Evolutionary conservation across 2,888 invertebrate genomes (phyloP).

Genomic region (Drosophila ochracea): DNA sequence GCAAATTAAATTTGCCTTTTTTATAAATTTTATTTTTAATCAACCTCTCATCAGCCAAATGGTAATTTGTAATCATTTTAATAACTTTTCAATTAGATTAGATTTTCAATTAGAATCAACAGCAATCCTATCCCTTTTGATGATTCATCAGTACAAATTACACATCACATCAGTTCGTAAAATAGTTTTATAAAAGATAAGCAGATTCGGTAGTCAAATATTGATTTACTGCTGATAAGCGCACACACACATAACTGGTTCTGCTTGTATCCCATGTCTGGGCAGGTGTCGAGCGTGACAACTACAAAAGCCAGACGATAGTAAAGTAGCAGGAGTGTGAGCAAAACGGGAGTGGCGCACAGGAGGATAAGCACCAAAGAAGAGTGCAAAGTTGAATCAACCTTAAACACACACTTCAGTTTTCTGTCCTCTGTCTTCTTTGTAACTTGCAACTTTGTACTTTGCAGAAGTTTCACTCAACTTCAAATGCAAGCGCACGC

Average conservation of each 20-base stretch:
- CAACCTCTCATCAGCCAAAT: slow-evolving; percentile 26
- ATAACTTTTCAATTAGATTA: slow-evolving; percentile 8
- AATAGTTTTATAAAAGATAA: not conserved
- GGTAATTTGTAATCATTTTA: not conserved
- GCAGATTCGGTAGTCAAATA: slow-evolving; percentile 35
- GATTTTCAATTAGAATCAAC: not conserved
- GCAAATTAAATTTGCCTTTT: slow-evolving; percentile 27
- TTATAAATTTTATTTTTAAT: slow-evolving; percentile 7
- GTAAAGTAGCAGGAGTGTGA: slow-evolving; percentile 3
- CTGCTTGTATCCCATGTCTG: not conserved
- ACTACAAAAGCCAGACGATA: slow-evolving; percentile 37
- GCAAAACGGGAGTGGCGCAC: not conserved
- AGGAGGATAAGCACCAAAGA: not conserved
- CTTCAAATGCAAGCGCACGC: slow-evolving; percentile 33
- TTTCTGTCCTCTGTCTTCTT: slow-evolving; percentile 41
- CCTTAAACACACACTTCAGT: slow-evolving; percentile 56
- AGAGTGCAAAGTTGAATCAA: slow-evolving; percentile 73
- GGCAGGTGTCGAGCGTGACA: slow-evolving; percentile 51
- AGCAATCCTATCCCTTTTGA: not conserved
- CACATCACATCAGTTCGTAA: not conserved
- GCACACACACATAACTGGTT: slow-evolving; percentile 18
- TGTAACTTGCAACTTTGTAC: slow-evolving; percentile 71
- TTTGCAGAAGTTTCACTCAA: slow-evolving; percentile 60
- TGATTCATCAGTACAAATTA: not conserved
- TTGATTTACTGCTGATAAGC: slow-evolving; percentile 66